Conservation (phyloP, 1,140 invertebrate genomes). For the Popillia japonica region DNA sequence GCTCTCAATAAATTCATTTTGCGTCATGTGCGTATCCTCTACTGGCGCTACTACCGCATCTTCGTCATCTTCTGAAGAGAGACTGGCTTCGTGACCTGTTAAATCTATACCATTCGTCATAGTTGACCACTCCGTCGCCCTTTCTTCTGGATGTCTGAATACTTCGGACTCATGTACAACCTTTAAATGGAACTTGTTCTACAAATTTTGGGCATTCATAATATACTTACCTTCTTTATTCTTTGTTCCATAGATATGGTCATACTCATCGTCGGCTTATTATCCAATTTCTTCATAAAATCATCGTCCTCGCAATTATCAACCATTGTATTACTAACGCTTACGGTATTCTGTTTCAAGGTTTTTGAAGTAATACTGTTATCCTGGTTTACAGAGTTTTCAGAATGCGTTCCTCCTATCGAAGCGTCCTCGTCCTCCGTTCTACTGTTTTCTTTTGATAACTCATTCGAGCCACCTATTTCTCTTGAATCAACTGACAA, state of each 20-base stretch:
- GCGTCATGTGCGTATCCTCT: too few relatives aligned
- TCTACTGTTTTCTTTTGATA: too few relatives aligned
- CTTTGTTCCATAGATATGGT: constrained; percentile 10
- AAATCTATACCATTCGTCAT: not conserved
- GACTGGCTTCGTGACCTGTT: not conserved
- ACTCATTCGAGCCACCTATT: too few relatives aligned
- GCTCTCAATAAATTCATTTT: too few relatives aligned
- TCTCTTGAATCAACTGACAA: too few relatives aligned
- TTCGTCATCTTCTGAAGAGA: not conserved
- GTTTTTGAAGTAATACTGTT: too few relatives aligned
- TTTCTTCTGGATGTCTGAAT: constrained; percentile 24
- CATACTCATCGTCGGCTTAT: constrained; percentile 1
- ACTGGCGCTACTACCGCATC: too few relatives aligned
- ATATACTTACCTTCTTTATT: constrained; percentile 11
- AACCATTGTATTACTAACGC: too few relatives aligned
- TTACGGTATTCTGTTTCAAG: too few relatives aligned
- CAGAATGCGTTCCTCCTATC: too few relatives aligned
- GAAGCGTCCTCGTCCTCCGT: too few relatives aligned
- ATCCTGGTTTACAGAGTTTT: too few relatives aligned
- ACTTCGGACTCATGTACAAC: constrained; percentile 24
- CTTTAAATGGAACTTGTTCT: not conserved
- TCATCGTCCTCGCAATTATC: not conserved
- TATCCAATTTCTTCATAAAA: constrained; percentile 35
- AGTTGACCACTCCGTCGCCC: not conserved
- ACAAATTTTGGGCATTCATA: not conserved